Base-by-base conservation (phyloP, 2,888 invertebrate genomes). In the Caenorhabditis zanzibari region DNA sequence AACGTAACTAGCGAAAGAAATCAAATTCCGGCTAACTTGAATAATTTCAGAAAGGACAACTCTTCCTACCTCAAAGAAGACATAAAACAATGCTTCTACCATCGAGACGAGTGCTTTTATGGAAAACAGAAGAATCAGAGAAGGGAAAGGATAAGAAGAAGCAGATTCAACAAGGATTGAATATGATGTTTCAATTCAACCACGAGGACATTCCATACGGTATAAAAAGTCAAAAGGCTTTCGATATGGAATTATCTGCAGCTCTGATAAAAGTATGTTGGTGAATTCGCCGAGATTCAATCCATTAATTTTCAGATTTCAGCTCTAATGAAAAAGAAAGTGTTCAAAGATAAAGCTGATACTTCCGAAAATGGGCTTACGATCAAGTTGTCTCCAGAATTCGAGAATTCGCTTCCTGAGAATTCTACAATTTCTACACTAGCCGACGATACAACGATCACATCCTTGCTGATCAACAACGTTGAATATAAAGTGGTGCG, bases 131-230 rank as follows among this genome's bases (percentile, higher is more conserved):
- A 1, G 74, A 63, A n/a, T 22, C 66, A 24, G n/a, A 6, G n/a
- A 44, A 71, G 54, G 41, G 54, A n/a, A 63, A 28, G 56, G 47
- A 79, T 7, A 71, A 44, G n/a, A 63, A 63, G 28, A 77, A 69
- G 35, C 47, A 35, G 9, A 41, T 35, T 10, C 69, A 71, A 16
- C 6, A 28, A 14, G 49, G 80, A 41, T n/a, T 80, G 3, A 66
- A 58, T 41, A 14, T 80, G 14, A 19, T 47, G 16, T 80, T 80
- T 32, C 26, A 80, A 41, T 66, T 81, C 32, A 6, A 28, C 2
- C 32, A 74, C 61, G 68, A 26, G 2, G 68, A 68, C 2, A 32
- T 35, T 47, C 49, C 24, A 7, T 28, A 52, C 38, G n/a, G 44
- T 16, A 49, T 79, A 19, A 64, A 52, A 7, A 72, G 59, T 16